phyloP scores from a whole-genome alignment of 1,140 invertebrate genomes.

The Psix sp. region DNA sequence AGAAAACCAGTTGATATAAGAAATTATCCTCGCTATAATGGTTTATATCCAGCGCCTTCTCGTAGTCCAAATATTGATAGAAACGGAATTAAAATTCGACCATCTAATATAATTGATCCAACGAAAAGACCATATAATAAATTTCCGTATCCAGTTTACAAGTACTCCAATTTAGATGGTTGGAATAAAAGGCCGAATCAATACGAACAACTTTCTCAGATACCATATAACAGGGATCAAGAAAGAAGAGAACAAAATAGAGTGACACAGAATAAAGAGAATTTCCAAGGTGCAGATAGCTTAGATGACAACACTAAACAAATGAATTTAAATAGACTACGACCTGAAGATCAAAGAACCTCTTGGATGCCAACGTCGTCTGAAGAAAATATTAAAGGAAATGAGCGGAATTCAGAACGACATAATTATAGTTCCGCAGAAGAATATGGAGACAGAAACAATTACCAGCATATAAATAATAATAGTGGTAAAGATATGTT shows the following conservation, averaged over 20 bases:
- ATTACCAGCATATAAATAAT: slow-evolving; percentile 64
- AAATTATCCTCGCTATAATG: slow-evolving; percentile 64
- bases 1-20: slow-evolving; percentile 71
- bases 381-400: slow-evolving; percentile 75
- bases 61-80: slow-evolving; percentile 23
- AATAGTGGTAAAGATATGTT: slow-evolving; percentile 62
- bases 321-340: slow-evolving; percentile 53
- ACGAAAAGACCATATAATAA: slow-evolving; percentile 42
- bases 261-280: slow-evolving; percentile 58
- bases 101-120: slow-evolving; percentile 15
- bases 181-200: slow-evolving; percentile 42
- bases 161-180: slow-evolving; percentile 30
- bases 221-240: slow-evolving; percentile 40
- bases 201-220: slow-evolving; percentile 42
- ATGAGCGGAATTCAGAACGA: slow-evolving; percentile 69
- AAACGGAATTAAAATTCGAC: slow-evolving; percentile 28
- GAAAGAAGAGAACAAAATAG: slow-evolving; percentile 51
- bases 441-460: slow-evolving; percentile 62
- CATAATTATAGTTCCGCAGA: slow-evolving; percentile 67
- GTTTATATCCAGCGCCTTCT: slow-evolving; percentile 23
- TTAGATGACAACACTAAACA: slow-evolving; percentile 60
- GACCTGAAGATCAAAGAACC: slow-evolving; percentile 59
- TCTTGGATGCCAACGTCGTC: slow-evolving; percentile 76
- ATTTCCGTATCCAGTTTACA: slow-evolving; percentile 34
- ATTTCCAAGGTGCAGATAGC: slow-evolving; percentile 48